A percentile compares a stretch with the other conserved stretches of the same genome.
These are phyloP conservation scores for Enteromius treurensis DNA, from an alignment of 2,797 vertebrate genomes.

Conservation along the genomic window DNA sequence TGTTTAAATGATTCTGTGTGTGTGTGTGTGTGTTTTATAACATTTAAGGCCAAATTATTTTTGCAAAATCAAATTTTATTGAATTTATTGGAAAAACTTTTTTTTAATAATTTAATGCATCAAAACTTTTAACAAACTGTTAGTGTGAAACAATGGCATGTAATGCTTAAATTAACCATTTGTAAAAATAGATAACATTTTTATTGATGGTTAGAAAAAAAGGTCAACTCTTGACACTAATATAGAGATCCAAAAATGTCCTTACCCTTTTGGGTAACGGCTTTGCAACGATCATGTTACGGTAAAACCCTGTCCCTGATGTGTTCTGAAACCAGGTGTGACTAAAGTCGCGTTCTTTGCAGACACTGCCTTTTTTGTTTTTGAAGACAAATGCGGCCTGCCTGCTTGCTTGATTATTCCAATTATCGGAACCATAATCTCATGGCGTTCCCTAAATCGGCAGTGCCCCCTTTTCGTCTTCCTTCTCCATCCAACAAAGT, in stretches of 20 bases:
- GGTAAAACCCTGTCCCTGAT: conserved; percentile 41
- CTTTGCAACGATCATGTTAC: conserved; percentile 70
- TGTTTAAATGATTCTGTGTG: neutral
- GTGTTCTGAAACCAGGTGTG: conserved; percentile 18
- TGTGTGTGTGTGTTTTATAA: neutral
- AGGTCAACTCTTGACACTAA: neutral
- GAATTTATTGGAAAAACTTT: neutral
- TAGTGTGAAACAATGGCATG: neutral
- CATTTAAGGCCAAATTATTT: neutral
- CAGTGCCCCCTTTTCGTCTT: neutral
- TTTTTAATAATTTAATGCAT: neutral
- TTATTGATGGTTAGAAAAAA: neutral
- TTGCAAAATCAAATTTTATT: neutral
- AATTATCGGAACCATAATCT: conserved; percentile 46
- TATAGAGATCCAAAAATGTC: conserved; percentile 70
- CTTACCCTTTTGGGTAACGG: conserved; percentile 65
- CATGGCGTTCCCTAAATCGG: conserved; percentile 18
- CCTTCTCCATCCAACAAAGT: conserved; percentile 25
- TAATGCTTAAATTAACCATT: neutral
- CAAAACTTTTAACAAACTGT: neutral
- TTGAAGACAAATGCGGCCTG: conserved; percentile 8
- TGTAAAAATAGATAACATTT: neutral
- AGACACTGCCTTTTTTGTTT: neutral
- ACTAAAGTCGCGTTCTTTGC: neutral
- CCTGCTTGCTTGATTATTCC: conserved; percentile 21